These are phyloP conservation scores for Xylota sylvarum DNA, from an alignment of 2,888 invertebrate genomes.

Conservation along the genomic window DNA sequence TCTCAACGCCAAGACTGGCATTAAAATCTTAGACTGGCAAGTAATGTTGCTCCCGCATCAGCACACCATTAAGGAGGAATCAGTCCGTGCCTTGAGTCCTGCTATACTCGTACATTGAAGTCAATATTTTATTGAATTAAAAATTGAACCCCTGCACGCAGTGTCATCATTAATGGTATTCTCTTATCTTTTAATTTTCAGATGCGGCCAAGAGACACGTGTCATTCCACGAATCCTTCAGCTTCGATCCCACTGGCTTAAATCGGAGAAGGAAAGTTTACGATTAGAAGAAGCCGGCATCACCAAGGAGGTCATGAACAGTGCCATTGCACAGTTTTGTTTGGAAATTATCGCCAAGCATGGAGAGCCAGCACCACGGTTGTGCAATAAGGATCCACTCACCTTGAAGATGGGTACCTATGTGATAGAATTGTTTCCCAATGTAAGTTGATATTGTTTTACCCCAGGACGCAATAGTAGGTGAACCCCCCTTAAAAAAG, in stretches of 20 bases:
- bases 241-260: slow-evolving; percentile 97
- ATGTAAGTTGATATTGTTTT: slow-evolving; percentile 84
- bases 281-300: slow-evolving; percentile 97
- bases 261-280: slow-evolving; percentile 95
- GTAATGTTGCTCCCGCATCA: slow-evolving; percentile 22
- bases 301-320: slow-evolving; percentile 95
- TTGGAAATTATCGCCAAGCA: slow-evolving; percentile 98
- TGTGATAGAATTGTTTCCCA: slow-evolving; percentile 97
- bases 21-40: slow-evolving; percentile 43
- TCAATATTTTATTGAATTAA: slow-evolving; percentile 62
- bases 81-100: slow-evolving; percentile 30
- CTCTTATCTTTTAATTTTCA: slow-evolving; percentile 84
- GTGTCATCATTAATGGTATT: slow-evolving; percentile 18
- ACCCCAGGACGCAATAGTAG: not conserved
- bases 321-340: slow-evolving; percentile 98
- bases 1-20: slow-evolving; percentile 45
- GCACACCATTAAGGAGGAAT: slow-evolving; percentile 5
- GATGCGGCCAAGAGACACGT: slow-evolving; percentile 98
- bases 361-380: slow-evolving; percentile 96
- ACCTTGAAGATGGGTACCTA: slow-evolving; percentile 98
- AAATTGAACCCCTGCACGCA: not conserved
- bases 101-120: slow-evolving; percentile 15
- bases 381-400: slow-evolving; percentile 99
- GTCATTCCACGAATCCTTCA: slow-evolving; percentile 98
- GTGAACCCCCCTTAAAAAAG: not conserved